Base-by-base conservation (phyloP, 2,113 vertebrate genomes). In the Catharus minimus region DNA sequence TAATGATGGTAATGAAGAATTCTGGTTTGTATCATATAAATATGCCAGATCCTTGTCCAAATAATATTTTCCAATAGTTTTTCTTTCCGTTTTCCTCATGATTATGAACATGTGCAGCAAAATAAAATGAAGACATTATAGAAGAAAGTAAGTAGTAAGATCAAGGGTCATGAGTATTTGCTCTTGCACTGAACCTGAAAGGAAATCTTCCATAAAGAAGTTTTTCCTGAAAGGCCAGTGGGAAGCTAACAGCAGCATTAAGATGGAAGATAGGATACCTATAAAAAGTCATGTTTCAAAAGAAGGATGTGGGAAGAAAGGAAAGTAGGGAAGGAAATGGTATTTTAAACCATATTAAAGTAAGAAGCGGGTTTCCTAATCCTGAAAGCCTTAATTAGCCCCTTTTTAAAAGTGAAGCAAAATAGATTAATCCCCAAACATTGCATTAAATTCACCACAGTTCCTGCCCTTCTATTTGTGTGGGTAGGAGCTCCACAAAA, bases 311-410 rank as follows among this genome's bases (percentile, higher is more conserved):
- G 93, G 92, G 89, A 92, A 95, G 83, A 89, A 92, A 84, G 24
- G 74, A 55, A 93, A 89, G 47, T 3, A 69, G 90, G 84, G 90
- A 89, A 96, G 96, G 96, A 97, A 97, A 96, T 9, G 64, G 88
- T 41, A 39, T 95, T 47, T 92, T 36, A 93, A 90, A 89, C 74
- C 86, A 41, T 94, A 82, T 89, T 90, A 85, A 87, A 90, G 56
- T n/a, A 84, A 94, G 58, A 44, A 90, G 52, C 2, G 47, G 50
- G 67, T 82, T 94, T 94, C 88, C 86, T 94, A 93, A 92, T 85
- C 74, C 89, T 56, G 82, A 76, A 92, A 89, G 58, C 60, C 90
- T 60, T 92, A 89, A 94, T 96, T 81, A 86, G 49, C 32, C 86
- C 73, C 78, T 55, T 81, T 68, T 56, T 6, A 91, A 91, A 95